Evolutionary conservation across 2,797 vertebrate genomes (phyloP).

Genomic region (Sandelia bainsii): DNA sequence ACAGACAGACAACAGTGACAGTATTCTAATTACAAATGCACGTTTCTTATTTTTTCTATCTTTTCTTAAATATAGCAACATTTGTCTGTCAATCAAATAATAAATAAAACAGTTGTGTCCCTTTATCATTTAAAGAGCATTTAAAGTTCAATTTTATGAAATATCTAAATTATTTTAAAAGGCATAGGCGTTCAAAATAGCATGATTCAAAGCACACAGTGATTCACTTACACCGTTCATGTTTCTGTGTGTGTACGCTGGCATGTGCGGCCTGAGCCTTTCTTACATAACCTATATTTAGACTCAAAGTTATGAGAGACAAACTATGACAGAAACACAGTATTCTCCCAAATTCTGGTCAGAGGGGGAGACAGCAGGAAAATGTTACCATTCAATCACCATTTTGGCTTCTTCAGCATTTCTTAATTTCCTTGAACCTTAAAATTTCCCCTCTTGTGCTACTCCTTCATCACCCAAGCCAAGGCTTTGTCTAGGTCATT

Average conservation of each 20-base stretch:
- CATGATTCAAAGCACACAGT: slow-evolving; percentile 15
- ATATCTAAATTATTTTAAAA: background rate
- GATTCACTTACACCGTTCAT: slow-evolving; percentile 20
- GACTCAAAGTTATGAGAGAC: slow-evolving; percentile 58
- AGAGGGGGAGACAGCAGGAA: slow-evolving; percentile 61
- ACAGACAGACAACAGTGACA: background rate
- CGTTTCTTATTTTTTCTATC: too few relatives aligned
- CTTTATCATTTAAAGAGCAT: background rate
- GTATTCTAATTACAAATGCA: background rate
- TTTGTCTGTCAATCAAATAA: too few relatives aligned
- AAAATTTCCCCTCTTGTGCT: slow-evolving; percentile 58
- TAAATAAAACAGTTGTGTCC: too few relatives aligned
- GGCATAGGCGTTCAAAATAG: background rate
- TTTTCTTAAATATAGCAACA: too few relatives aligned
- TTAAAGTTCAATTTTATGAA: background rate
- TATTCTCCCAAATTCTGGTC: slow-evolving; percentile 66
- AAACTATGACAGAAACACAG: slow-evolving; percentile 70
- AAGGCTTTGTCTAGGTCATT: slow-evolving; percentile 66
- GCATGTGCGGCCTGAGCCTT: slow-evolving; percentile 26
- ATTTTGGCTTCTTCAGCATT: slow-evolving; percentile 62
- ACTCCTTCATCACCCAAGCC: slow-evolving; percentile 43
- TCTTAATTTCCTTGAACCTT: slow-evolving; percentile 62
- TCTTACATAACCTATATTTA: slow-evolving; percentile 74
- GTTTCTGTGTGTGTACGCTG: slow-evolving; percentile 1
- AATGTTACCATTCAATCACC: slow-evolving; percentile 68